Evolutionary conservation across 2,888 invertebrate species (phyloP).

Genomic region (Acrobeloides nanus): DNA sequence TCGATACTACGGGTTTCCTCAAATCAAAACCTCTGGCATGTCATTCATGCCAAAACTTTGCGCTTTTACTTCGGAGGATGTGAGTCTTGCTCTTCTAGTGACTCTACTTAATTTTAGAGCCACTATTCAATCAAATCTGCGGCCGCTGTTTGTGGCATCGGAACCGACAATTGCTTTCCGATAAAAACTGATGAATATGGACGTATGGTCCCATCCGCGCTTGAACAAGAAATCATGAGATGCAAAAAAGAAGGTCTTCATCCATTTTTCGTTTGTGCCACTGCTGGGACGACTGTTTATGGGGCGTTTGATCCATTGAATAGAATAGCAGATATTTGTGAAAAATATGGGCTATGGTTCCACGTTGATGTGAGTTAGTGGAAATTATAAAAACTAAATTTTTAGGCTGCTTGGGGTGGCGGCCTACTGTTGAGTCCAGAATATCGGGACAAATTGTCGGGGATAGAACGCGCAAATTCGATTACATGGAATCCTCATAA

Average conservation of each 20-base stretch:
- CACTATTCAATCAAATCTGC: slow-evolving; percentile 94
- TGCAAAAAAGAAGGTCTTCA: slow-evolving; percentile 75
- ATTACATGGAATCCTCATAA: slow-evolving; percentile 99
- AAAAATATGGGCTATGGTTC: slow-evolving; percentile 88
- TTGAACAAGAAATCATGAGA: slow-evolving; percentile 77
- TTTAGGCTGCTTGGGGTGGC: slow-evolving; percentile 62
- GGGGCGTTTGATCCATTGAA: slow-evolving; percentile 91
- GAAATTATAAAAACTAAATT: slow-evolving; percentile 10
- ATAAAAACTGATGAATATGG: slow-evolving; percentile 71
- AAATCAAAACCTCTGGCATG: slow-evolving; percentile 87
- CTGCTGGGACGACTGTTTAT: slow-evolving; percentile 90
- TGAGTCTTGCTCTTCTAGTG: slow-evolving; percentile 21
- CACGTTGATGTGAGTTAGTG: slow-evolving; percentile 76
- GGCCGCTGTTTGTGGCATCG: slow-evolving; percentile 82
- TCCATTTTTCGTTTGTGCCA: slow-evolving; percentile 91
- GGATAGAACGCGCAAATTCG: slow-evolving; percentile 67
- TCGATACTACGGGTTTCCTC: slow-evolving; percentile 78
- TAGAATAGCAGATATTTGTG: slow-evolving; percentile 87
- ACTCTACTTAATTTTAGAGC: slow-evolving; percentile 64
- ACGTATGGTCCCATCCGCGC: slow-evolving; percentile 77
- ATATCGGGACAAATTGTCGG: slow-evolving; percentile 78
- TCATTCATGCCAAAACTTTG: slow-evolving; percentile 76
- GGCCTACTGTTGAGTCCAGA: slow-evolving; percentile 71
- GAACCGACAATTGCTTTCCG: slow-evolving; percentile 84
- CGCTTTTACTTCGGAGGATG: slow-evolving; percentile 92